phyloP scores from a whole-genome alignment of 2,888 invertebrate genomes.

The Pterostichus niger region DNA sequence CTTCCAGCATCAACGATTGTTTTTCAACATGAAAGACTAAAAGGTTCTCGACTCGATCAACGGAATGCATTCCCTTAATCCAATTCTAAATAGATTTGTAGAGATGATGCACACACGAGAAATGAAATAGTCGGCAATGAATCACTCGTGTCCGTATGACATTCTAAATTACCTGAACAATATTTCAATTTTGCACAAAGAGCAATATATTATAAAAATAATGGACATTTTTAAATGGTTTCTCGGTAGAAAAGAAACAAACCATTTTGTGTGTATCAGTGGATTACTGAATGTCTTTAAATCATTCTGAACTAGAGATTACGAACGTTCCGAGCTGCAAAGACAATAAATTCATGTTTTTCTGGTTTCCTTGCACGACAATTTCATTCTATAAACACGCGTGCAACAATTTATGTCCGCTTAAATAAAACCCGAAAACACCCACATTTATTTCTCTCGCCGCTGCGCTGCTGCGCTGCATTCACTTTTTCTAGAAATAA shows the following conservation, averaged over 20 bases:
- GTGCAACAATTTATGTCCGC: constrained; percentile 49
- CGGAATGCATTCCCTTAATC: constrained; percentile 51
- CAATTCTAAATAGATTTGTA: constrained; percentile 9
- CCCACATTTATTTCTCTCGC: constrained; percentile 48
- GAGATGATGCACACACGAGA: neutral
- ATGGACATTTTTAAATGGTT: constrained; percentile 37
- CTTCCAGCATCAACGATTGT: constrained; percentile 7
- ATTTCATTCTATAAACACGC: constrained; percentile 62
- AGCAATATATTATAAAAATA: constrained; percentile 37
- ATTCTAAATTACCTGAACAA: neutral
- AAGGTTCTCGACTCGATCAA: constrained; percentile 25
- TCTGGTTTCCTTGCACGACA: constrained; percentile 36
- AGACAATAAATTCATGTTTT: constrained; percentile 59
- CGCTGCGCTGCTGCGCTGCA: constrained; percentile 31
- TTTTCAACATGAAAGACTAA: constrained; percentile 51
- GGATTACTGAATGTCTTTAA: constrained; percentile 52
- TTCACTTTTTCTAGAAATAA: constrained; percentile 24
- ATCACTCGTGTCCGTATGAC: neutral
- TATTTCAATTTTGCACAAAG: constrained; percentile 34
- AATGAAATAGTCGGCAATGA: neutral
- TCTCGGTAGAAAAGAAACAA: constrained; percentile 8
- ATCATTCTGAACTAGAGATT: constrained; percentile 54
- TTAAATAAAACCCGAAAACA: constrained; percentile 58
- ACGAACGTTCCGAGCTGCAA: constrained; percentile 2
- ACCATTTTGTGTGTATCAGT: constrained; percentile 2